Base-by-base conservation (phyloP, 2,797 vertebrate genomes). In the Myripristis murdjan region DNA sequence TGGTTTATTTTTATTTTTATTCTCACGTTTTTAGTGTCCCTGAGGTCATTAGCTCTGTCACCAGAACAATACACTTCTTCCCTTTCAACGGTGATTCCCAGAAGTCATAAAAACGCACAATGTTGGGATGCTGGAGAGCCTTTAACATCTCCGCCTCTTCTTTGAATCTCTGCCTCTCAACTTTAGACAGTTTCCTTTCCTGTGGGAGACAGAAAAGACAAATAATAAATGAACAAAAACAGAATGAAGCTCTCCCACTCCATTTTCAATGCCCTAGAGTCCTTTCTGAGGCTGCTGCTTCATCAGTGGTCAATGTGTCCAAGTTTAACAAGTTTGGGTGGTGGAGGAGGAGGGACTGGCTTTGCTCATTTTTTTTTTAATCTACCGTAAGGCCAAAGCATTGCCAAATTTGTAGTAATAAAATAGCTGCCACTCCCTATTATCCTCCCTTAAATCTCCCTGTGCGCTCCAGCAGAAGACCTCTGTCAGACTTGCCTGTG, bases 91-190 rank as follows among this genome's bases (percentile, higher is more conserved):
- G 96, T 41, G 97, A 98, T 82, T 99, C 98, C 98, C 98, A 99
- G 92, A 98, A 99, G 90, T 99, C 98, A 20, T 99, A 99, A 90
- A 99, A 99, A 4, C 98, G 95, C 74, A 99, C 98, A 0, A 99
- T 99, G 89, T 99, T 99, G 70, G 98, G 98, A 79, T 99, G 98
- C 88, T 99, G 98, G 16, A 99, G 95, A 56, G 96, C 98, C 88
- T 99, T 99, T 44, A 99, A 69, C 98, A 99, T 99, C 84, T 98
- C 98, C 0, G 98, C 98, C 90, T 99, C 98, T 85, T 99, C 98
- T 86, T 99, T 99, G 92, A 99, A 99, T 47, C 98, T 89, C 86
- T 99, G 98, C 43, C 98, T 92, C 91, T 99, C 98, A 3, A 89
- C 93, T 91, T 98, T 99, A 49, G 97, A 97, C 76, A 99, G 94